A percentile compares a stretch with the other conserved stretches of the same genome.
Evolutionary conservation across 2,888 invertebrate species (phyloP).

Genomic region (Ennomos fuscantarius): DNA sequence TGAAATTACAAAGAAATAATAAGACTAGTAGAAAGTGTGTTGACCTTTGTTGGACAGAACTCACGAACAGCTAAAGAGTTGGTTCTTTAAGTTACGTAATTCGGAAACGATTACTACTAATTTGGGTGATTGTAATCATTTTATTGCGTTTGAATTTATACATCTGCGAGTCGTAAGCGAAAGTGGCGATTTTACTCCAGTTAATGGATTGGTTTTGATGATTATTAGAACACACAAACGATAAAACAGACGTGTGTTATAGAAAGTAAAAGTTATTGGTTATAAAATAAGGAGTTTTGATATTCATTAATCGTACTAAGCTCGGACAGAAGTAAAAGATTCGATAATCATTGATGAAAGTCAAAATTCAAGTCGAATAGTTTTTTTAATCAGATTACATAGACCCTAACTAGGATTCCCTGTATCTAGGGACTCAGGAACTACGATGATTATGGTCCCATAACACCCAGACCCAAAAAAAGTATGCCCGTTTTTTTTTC

Average conservation of each 20-base stretch:
- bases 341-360: no score
- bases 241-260: not conserved
- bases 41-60: constrained; percentile 23
- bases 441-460: no score
- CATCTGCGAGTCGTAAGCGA: constrained; percentile 16
- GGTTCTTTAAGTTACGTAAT: constrained; percentile 15
- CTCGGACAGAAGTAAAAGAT: no score
- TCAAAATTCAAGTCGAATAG: no score
- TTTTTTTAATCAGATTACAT: no score
- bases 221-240: not conserved
- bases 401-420: no score
- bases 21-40: constrained; percentile 31
- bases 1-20: constrained; percentile 37
- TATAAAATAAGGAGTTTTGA: no score
- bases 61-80: constrained; percentile 10
- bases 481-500: no score
- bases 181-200: constrained; percentile 12
- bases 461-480: no score
- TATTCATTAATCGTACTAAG: no score
- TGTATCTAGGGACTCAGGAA: no score
- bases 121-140: constrained; percentile 15
- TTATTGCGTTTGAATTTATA: constrained; percentile 8
- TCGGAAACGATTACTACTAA: constrained; percentile 11
- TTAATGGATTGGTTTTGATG: not conserved
- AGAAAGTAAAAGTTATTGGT: not conserved